Percentiles rank a stretch among this genome's conserved stretches.
These are phyloP conservation scores for Slavum lentiscoides DNA, from an alignment of 2,888 invertebrate species.

Conservation along the genomic window DNA sequence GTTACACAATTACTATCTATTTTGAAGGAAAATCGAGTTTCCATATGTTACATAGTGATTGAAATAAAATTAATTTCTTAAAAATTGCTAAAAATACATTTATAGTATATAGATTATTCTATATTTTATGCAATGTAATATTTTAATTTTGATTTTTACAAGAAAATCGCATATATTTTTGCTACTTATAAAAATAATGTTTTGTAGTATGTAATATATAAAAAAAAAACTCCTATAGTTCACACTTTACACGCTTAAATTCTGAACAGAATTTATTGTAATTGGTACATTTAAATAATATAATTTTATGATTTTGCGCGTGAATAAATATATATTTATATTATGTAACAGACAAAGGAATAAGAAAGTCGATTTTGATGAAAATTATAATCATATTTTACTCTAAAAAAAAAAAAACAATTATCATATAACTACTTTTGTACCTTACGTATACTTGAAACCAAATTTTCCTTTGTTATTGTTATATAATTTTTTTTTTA, in stretches of 20 bases:
- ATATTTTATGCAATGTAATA: conserved; percentile 33
- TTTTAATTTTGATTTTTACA: conserved; percentile 16
- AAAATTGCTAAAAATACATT: conserved; percentile 17
- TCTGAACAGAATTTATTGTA: not conserved
- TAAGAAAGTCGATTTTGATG: not conserved
- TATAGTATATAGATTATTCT: conserved; percentile 15
- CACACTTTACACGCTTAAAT: not conserved
- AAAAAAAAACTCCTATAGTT: too few relatives aligned
- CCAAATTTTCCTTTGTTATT: conserved; percentile 1
- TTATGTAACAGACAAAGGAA: not conserved
- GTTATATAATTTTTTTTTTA: not conserved
- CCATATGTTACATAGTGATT: not conserved
- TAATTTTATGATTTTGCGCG: conserved; percentile 17
- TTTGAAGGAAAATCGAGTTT: conserved; percentile 12
- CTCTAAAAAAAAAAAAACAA: not conserved
- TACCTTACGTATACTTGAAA: not conserved
- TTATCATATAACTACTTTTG: not conserved
- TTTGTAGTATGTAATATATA: conserved; percentile 23
- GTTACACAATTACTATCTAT: not conserved
- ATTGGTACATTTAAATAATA: not conserved
- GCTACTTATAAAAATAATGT: conserved; percentile 32
- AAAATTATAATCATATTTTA: not conserved
- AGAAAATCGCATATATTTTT: conserved; percentile 38
- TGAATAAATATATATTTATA: not conserved
- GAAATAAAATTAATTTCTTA: conserved; percentile 28